Percentiles rank a stretch among this genome's conserved stretches.
Conservation (phyloP, 2,888 invertebrate species). For the Cantharis rufa region DNA sequence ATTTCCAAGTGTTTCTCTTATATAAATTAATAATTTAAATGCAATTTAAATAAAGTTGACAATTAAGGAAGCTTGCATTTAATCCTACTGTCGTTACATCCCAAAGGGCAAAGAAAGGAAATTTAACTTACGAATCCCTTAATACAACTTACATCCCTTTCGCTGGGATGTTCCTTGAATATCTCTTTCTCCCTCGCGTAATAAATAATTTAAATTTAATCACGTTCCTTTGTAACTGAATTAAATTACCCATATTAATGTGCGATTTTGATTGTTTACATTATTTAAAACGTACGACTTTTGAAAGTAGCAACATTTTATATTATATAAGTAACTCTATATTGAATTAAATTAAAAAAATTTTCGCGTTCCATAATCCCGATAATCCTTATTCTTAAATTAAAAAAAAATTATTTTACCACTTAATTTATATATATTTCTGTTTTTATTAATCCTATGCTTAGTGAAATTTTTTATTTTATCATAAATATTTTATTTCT, state of each 20-base stretch:
- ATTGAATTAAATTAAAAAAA: no score
- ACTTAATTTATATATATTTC: background rate
- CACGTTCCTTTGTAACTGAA: constrained; percentile 51
- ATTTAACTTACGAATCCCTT: constrained; percentile 39
- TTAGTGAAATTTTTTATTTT: no score
- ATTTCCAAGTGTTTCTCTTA: background rate
- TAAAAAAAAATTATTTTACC: no score
- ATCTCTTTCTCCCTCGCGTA: constrained; percentile 39
- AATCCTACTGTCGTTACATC: constrained; percentile 32
- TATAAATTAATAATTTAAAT: constrained; percentile 5
- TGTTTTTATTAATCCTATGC: no score
- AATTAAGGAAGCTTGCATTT: constrained; percentile 25
- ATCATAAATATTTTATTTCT: no score
- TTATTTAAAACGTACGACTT: constrained; percentile 41
- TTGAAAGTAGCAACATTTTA: constrained; percentile 22
- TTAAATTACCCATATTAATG: constrained; percentile 53
- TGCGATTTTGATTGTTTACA: constrained; percentile 46
- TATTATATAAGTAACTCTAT: background rate
- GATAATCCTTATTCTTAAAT: no score
- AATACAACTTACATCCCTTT: constrained; percentile 38
- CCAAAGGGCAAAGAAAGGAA: constrained; percentile 32
- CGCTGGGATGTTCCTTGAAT: constrained; percentile 33
- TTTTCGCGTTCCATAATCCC: no score
- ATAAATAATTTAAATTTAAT: constrained; percentile 57
- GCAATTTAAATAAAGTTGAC: constrained; percentile 25